Base-by-base conservation (phyloP, 2,888 invertebrate genomes). In the Lissonota sp. region DNA sequence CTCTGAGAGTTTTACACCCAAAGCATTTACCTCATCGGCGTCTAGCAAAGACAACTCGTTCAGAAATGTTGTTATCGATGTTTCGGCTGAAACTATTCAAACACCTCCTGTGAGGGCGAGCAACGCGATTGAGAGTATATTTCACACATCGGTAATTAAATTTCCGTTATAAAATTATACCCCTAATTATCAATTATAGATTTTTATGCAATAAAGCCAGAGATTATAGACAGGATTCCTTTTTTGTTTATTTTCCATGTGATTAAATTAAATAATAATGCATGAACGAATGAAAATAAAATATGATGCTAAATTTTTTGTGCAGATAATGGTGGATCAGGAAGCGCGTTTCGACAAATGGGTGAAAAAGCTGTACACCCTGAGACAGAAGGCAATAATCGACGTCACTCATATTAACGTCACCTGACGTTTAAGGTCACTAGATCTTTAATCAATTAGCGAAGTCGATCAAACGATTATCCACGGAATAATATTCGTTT, bases 11-110 rank as follows among this genome's bases (percentile, higher is more conserved):
- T 97, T 96, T 91, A 93, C 94, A 7, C 95, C 94, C 0, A 95
- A 95, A 83, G 88, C 92, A 80, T 94, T 94, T 86, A 88, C 87
- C 26, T 94, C 94, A 0, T 94, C 95, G 0, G 94, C 94, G 44
- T 93, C 93, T 84, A 87, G 83, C 26, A 94, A 92, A 84, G 95
- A 96, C 83, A 96, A 95, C 84, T 93, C 95, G 49, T 93, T 94
- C 4, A 95, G 95, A 85, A 96, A 95, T 89, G 96, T 96, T 85
- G 95, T 96, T 0, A 96, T 96, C 81, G 96, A 97, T 88, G 94
- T 96, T 71, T 94, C 95, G 84, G 94, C 95, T 1, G 95, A 96
- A 86, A 96, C 96, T 26, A 95, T 96, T 63, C 95, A 94, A 84
- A 93, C 96, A 10, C 95, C 96, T 39, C 93, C 94, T 78, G 89